These are phyloP conservation scores for Ochotona curzoniae DNA, from an alignment of 2,113 vertebrate genomes.

Conservation along the genomic window DNA sequence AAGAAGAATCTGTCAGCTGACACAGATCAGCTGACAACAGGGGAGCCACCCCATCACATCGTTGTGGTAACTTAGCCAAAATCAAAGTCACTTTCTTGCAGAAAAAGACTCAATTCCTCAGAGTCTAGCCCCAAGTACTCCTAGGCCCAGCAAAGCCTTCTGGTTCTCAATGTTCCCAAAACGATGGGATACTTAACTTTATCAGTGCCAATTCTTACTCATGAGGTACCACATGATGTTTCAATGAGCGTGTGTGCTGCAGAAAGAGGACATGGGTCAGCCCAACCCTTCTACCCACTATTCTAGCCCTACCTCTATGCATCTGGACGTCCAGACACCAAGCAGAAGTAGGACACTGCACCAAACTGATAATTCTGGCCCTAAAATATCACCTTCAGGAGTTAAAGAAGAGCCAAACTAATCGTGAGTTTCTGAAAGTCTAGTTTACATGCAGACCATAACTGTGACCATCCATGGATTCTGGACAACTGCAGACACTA, in stretches of 20 bases:
- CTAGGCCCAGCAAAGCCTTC: not conserved
- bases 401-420: not conserved
- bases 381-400: constrained; percentile 15
- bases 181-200: not conserved
- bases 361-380: not conserved
- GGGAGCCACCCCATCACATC: no score
- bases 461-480: not conserved
- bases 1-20: no score
- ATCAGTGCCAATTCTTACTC: no score
- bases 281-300: no score
- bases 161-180: constrained; percentile 30
- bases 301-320: not conserved
- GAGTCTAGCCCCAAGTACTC: not conserved
- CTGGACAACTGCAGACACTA: not conserved
- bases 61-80: no score
- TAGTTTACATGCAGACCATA: not conserved
- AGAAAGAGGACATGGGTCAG: no score
- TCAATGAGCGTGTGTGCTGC: no score
- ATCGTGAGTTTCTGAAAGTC: not conserved
- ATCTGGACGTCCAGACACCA: not conserved
- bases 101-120: not conserved
- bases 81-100: no score
- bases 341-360: not conserved
- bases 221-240: no score
- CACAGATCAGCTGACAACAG: no score